Evolutionary conservation across 2,797 vertebrate genomes (phyloP).

Genomic region (Spinus olivaceus): DNA sequence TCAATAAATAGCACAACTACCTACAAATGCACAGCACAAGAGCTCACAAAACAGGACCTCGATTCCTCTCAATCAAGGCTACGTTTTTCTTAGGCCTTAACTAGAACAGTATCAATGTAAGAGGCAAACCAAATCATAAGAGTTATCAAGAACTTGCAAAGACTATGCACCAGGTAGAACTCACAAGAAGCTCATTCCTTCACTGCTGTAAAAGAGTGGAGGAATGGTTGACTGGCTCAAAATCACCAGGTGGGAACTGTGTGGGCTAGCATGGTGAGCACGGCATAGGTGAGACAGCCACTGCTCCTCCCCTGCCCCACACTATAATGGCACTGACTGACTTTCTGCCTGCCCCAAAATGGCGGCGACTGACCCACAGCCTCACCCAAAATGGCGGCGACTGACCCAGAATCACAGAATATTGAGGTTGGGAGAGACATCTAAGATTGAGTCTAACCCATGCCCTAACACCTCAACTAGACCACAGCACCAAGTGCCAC

Average conservation of each 20-base stretch:
- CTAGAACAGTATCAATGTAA: background rate
- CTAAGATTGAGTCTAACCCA: no score
- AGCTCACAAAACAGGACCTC: background rate
- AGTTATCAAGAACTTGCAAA: background rate
- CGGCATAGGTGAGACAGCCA: background rate
- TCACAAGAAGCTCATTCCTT: background rate
- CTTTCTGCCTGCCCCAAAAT: background rate
- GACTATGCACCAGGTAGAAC: background rate
- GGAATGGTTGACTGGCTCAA: background rate
- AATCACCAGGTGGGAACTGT: background rate
- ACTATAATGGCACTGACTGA: no score
- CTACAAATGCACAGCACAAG: rapidly evolving
- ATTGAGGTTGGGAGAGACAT: no score
- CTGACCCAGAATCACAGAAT: no score
- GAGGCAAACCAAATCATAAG: background rate
- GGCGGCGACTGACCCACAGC: no score
- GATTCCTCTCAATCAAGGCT: background rate
- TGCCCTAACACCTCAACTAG: no score
- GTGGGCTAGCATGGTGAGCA: background rate
- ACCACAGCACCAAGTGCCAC: no score
- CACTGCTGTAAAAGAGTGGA: background rate
- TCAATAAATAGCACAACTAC: background rate
- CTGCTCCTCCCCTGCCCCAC: background rate
- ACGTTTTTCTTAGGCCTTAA: background rate
- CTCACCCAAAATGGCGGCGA: no score